Percentiles rank a stretch among this genome's conserved stretches.
These are phyloP conservation scores for Tribolium madens DNA, from an alignment of 1,140 invertebrate genomes.

Conservation along the genomic window DNA sequence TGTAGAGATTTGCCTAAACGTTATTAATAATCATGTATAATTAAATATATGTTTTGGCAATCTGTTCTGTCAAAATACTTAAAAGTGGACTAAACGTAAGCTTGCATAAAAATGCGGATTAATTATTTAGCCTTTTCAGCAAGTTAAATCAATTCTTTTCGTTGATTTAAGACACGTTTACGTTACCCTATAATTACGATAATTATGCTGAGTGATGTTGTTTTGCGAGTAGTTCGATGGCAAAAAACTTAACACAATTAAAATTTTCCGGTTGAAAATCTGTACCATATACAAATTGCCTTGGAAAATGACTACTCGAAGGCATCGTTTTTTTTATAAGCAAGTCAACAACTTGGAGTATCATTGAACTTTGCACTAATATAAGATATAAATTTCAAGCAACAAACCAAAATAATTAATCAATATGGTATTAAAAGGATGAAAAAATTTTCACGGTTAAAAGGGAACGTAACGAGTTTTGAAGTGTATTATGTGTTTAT, in stretches of 20 bases:
- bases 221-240: no score
- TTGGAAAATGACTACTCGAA: constrained; percentile 7
- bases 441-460: neutral
- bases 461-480: neutral
- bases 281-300: neutral
- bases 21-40: constrained; percentile 6
- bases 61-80: neutral
- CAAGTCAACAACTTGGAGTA: constrained; percentile 20
- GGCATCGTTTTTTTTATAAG: constrained; percentile 9
- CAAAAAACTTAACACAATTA: neutral
- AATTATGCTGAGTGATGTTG: neutral
- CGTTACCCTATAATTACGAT: neutral
- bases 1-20: neutral
- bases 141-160: neutral
- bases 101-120: constrained; percentile 11
- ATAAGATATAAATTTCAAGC: neutral
- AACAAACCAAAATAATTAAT: neutral
- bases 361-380: constrained; percentile 15
- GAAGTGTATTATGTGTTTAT: neutral
- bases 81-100: neutral
- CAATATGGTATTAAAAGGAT: neutral
- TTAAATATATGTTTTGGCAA: neutral
- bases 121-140: neutral
- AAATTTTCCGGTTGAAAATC: constrained; percentile 8
- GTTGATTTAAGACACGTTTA: neutral